Base-by-base conservation (phyloP, 2,797 vertebrate genomes). In the Acestrorhynchus altus region DNA sequence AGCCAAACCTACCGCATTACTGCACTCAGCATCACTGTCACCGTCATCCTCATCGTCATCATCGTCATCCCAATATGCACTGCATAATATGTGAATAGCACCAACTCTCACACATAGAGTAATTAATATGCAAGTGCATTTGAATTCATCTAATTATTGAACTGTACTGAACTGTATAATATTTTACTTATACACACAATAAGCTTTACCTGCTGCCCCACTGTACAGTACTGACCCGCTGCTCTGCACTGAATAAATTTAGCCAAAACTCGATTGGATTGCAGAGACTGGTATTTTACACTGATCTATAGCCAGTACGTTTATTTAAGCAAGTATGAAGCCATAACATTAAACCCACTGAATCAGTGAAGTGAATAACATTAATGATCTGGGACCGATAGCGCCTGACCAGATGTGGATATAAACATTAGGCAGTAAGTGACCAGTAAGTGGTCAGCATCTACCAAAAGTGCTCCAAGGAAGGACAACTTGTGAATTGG, bases 31-130 rank as follows among this genome's bases (percentile, higher is more conserved):
- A 46, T 84, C 39, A 86, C 82, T 49, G 82, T 80, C 73, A 82
- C 82, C 8, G 46, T 83, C 54, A 79, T 86, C 78, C 77, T 86
- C 65, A 83, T 86, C 60, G 80, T 86, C 66, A 84, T 86, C 66
- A 77, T 86, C 15, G 84, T 86, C 73, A 86, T 86, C 46, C 84
- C 84, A 0, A 26, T 86, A 77, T 78, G 72, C 57, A 86, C 84
- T 12, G 22, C 64, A 16, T 86, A 80, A 83, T 74, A 74, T 39
- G n/a, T 77, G 47, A 66, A 35, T 46, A 52, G 31, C 72, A 47
- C 57, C 63, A 74, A 46, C 15, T 72, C 78, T 28, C 68, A 79
- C 67, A 64, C 64, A 57, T 20, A 70, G 77, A 74, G 6, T 39
- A 46, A 2, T 18, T 39, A 39, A 22, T 63, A 40, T 40, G 8